phyloP scores from a whole-genome alignment of 64 coral and sea anemone species.

The Stichodactyla mertensii region DNA sequence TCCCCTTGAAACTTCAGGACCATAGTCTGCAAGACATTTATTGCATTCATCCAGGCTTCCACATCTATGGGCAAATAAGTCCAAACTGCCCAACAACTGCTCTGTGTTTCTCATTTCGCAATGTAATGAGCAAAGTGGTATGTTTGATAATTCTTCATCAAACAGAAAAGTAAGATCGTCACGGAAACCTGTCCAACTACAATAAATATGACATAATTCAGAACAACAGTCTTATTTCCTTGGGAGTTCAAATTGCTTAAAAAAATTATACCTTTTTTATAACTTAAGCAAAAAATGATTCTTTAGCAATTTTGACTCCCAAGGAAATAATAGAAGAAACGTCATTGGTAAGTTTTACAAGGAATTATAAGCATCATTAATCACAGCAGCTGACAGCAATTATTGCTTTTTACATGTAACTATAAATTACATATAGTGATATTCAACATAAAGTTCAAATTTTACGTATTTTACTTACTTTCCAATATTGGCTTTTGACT shows the following conservation, averaged over 20 bases:
- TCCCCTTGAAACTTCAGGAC: background rate
- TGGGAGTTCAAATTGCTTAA: no score
- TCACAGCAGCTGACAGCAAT: no score
- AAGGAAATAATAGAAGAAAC: no score
- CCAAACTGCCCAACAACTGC: conserved; percentile 13
- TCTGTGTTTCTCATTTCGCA: conserved; percentile 24
- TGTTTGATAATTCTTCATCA: background rate
- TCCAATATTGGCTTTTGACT: conserved; percentile 9
- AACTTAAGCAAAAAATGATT: no score
- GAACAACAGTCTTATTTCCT: no score
- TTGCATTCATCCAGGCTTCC: conserved; percentile 7
- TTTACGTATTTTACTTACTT: background rate
- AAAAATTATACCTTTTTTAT: no score
- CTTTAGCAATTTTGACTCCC: no score
- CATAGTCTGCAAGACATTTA: background rate
- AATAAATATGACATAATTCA: background rate
- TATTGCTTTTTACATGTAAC: no score
- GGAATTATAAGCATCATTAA: no score
- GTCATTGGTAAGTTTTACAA: no score
- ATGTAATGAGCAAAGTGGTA: background rate
- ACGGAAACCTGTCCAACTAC: background rate
- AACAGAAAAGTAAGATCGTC: background rate
- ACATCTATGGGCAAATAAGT: conserved; percentile 10
- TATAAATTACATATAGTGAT: no score
- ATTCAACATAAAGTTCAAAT: no score